phyloP scores from a whole-genome alignment of 2,113 vertebrate genomes.

The Dipodomys spectabilis region DNA sequence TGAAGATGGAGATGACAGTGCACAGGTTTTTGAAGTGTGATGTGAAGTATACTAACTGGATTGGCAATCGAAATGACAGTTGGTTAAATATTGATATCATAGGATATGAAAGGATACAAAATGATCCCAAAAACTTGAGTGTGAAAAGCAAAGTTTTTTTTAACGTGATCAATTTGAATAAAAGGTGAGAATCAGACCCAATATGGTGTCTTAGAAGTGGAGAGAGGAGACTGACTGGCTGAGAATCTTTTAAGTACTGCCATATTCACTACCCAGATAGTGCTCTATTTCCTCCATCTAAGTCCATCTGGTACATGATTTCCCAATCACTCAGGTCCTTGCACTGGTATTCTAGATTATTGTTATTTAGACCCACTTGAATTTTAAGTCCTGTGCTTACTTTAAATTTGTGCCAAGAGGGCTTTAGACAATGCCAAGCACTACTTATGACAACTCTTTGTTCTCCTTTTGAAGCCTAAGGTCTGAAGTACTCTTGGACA shows the following conservation, averaged over 20 bases:
- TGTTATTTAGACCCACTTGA: background rate
- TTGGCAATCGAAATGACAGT: background rate
- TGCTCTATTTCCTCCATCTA: background rate
- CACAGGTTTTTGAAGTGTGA: background rate
- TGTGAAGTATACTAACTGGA: background rate
- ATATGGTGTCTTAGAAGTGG: background rate
- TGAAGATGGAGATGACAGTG: background rate
- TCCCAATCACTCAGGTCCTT: background rate
- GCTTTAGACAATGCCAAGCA: background rate
- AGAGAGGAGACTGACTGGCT: background rate
- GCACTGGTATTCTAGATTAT: background rate
- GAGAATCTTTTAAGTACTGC: background rate
- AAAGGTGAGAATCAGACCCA: background rate
- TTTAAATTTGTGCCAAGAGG: background rate
- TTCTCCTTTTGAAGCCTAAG: background rate
- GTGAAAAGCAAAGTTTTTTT: background rate
- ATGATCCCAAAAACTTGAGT: background rate
- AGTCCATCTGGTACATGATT: background rate
- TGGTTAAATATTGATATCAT: background rate
- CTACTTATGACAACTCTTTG: background rate
- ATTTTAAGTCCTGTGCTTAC: background rate
- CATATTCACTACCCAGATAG: background rate
- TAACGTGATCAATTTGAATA: background rate
- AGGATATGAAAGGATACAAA: background rate
- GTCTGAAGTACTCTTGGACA: background rate